These are phyloP conservation scores for Charina bottae DNA, from an alignment of 2,113 vertebrate genomes.

Conservation along the genomic window DNA sequence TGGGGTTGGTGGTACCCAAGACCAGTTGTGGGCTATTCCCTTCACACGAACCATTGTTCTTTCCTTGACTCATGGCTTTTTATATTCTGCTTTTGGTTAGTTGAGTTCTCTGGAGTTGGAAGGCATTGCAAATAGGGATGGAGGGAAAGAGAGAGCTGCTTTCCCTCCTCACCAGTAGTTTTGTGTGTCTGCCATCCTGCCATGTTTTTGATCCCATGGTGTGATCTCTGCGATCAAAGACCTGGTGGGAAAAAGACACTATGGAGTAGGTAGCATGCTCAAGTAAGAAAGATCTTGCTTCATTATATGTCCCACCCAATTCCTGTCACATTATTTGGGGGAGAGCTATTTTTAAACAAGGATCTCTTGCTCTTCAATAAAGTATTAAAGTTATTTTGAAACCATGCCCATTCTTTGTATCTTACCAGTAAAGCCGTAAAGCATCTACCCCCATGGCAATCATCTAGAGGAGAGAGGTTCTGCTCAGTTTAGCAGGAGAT, in stretches of 20 bases:
- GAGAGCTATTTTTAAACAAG: background rate
- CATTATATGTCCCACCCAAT: background rate
- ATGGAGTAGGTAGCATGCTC: background rate
- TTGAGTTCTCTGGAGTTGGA: background rate
- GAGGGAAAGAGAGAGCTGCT: background rate
- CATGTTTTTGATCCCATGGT: too few relatives aligned
- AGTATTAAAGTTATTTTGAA: background rate
- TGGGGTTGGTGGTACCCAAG: background rate
- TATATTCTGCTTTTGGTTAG: background rate
- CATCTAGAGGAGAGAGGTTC: background rate
- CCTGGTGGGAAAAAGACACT: background rate
- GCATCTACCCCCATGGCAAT: background rate
- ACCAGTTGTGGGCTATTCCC: background rate
- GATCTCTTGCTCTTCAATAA: background rate
- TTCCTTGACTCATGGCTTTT: too few relatives aligned
- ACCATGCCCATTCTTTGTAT: background rate
- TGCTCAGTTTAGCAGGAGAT: background rate
- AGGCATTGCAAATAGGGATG: background rate
- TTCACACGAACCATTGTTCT: background rate
- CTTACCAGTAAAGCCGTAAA: background rate
- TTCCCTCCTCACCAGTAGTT: too few relatives aligned
- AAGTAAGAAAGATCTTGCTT: background rate
- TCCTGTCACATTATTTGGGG: background rate
- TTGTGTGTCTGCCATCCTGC: too few relatives aligned
- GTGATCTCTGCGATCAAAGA: too few relatives aligned